Percentiles rank a stretch among this genome's conserved stretches.
Evolutionary conservation across 2,888 invertebrate genomes (phyloP).

Genomic region (Drosophila acutilabella): DNA sequence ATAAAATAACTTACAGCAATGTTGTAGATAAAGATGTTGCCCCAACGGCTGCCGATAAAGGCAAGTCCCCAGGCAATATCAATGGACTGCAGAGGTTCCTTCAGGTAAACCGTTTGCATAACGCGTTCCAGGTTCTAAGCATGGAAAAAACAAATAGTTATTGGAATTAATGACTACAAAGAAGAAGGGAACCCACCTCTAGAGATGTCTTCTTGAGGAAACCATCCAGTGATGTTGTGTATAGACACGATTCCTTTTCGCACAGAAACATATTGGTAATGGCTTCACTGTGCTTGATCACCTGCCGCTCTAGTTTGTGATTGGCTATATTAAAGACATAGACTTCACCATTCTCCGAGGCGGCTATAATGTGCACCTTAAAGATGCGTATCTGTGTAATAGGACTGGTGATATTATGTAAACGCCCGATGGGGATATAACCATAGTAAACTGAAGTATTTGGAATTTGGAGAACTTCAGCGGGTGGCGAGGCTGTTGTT

Average conservation of each 20-base stretch:
- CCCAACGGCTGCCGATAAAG: slow-evolving; percentile 90
- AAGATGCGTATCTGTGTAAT: slow-evolving; percentile 81
- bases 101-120: slow-evolving; percentile 78
- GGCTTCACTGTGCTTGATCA: slow-evolving; percentile 83
- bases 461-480: neutral
- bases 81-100: slow-evolving; percentile 89
- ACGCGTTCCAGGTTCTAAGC: slow-evolving; percentile 81
- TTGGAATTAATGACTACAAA: neutral
- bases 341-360: slow-evolving; percentile 84
- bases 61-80: slow-evolving; percentile 90
- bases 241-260: slow-evolving; percentile 70
- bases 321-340: slow-evolving; percentile 81
- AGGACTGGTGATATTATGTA: slow-evolving; percentile 74
- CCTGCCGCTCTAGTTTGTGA: slow-evolving; percentile 76
- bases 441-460: slow-evolving; percentile 12
- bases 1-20: slow-evolving; percentile 86
- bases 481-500: neutral
- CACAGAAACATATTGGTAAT: slow-evolving; percentile 82
- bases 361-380: slow-evolving; percentile 80
- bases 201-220: slow-evolving; percentile 82
- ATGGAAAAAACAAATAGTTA: neutral
- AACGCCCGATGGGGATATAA: slow-evolving; percentile 66
- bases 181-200: slow-evolving; percentile 69
- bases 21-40: slow-evolving; percentile 89
- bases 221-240: slow-evolving; percentile 84